phyloP scores from a whole-genome alignment of 2,888 invertebrate genomes.

The Zaprionus lineosus region DNA sequence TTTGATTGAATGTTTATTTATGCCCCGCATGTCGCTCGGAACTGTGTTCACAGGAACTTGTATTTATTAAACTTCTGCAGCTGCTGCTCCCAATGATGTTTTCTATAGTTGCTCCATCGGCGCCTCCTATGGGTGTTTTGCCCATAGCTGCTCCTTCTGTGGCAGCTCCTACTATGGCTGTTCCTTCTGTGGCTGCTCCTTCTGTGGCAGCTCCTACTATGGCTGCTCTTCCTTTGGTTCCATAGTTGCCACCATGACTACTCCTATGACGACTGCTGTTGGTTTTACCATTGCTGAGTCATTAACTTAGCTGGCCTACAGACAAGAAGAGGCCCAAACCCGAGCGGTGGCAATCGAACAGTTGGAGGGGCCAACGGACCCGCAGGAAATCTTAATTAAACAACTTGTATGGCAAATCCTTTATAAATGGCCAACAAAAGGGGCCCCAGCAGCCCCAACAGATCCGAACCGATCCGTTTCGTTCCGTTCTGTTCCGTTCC shows the following conservation, averaged over 20 bases:
- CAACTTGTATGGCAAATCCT: constrained; percentile 71
- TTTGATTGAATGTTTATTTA: constrained; percentile 50
- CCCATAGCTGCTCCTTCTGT: too few relatives aligned
- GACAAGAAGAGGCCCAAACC: constrained; percentile 15
- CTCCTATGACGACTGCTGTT: neutral
- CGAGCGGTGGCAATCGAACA: constrained; percentile 36
- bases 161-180: neutral
- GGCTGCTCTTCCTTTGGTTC: neutral
- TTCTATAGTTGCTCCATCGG: too few relatives aligned
- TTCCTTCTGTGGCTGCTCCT: neutral
- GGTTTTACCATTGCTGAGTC: constrained; percentile 13
- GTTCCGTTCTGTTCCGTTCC: too few relatives aligned
- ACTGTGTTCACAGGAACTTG: constrained; percentile 26
- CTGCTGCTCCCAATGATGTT: neutral
- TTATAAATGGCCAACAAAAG: constrained; percentile 55
- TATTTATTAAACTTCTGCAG: constrained; percentile 20
- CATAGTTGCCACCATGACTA: neutral
- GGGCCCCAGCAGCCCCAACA: too few relatives aligned
- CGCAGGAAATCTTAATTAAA: constrained; percentile 74
- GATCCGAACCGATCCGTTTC: too few relatives aligned
- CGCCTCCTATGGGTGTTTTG: neutral
- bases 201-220: neutral
- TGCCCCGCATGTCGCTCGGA: constrained; percentile 33
- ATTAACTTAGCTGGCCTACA: constrained; percentile 26
- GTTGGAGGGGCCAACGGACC: constrained; percentile 51